Evolutionary conservation across 1,140 invertebrate species (phyloP), one percentile per base, ranked within the genome.

Genomic region (Drosophila busckii): DNA sequence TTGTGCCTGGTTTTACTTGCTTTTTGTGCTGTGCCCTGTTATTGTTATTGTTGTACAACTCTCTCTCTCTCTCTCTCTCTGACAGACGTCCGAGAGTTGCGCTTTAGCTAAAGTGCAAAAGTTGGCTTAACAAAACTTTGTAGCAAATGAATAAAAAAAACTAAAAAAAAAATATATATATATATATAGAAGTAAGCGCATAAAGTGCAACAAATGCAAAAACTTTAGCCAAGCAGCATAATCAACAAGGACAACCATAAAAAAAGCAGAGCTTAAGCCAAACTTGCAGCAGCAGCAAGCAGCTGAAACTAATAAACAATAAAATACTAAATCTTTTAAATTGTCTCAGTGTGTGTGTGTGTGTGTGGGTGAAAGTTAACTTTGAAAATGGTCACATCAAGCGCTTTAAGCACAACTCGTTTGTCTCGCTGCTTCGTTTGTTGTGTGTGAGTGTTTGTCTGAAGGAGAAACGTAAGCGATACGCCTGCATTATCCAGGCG

Each of bases 381-480:
- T 67, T 68, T 73, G 73, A 80, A 80, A 78, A 78, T 78, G 73
- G 73, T 56, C 68, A 78, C 59, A 78, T 78, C 68, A 78, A 64
- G 32, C 64, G 59, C 56, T 60, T 68, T 80, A 78, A 78, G 73
- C 58, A 37, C 61, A 49, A 60, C 53, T 56, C 68, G 73, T 78
- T 80, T 80, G 49, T 78, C 59, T 65, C 31, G n/a, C n/a, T n/a
- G n/a, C n/a, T n/a, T n/a, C n/a, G n/a, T n/a, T n/a, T n/a, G n/a
- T n/a, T n/a, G n/a, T n/a, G n/a, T n/a, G n/a, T n/a, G n/a, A n/a
- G n/a, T n/a, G n/a, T n/a, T n/a, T n/a, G n/a, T n/a, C n/a, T n/a
- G n/a, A n/a, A n/a, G 9, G 28, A 26, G 20, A n/a, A 20, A 20
- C 29, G 37, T 56, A 62, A 62, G 17, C 42, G 59, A 73, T 73